Percentiles rank a stretch among this genome's conserved stretches.
Conservation (phyloP, 2,888 invertebrate genomes). For the Liodrosophila aerea region DNA sequence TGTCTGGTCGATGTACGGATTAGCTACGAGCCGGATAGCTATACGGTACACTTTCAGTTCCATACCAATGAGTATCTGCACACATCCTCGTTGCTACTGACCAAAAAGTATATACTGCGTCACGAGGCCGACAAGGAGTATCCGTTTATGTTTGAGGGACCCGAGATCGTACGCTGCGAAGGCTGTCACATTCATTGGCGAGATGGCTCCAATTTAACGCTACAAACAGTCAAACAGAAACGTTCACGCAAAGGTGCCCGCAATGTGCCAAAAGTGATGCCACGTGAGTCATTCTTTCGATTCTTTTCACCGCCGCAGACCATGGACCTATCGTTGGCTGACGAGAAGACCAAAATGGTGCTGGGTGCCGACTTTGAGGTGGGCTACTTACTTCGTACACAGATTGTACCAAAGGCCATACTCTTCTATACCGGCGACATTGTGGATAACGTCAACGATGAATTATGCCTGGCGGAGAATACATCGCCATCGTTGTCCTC, state of each 20-base stretch:
- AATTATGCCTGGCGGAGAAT: slow-evolving; percentile 32
- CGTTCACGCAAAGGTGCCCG: slow-evolving; percentile 44
- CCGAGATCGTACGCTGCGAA: slow-evolving; percentile 64
- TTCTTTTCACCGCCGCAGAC: slow-evolving; percentile 63
- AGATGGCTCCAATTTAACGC: slow-evolving; percentile 54
- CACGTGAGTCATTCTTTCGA: slow-evolving; percentile 63
- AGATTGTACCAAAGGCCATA: slow-evolving; percentile 65
- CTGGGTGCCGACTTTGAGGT: slow-evolving; percentile 61
- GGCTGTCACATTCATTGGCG: slow-evolving; percentile 67
- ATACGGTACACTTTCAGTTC: slow-evolving; percentile 54
- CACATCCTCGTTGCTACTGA: slow-evolving; percentile 49
- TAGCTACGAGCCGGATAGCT: slow-evolving; percentile 53
- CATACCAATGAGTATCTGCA: slow-evolving; percentile 54
- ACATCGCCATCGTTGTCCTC: slow-evolving; percentile 52
- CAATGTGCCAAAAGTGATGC: slow-evolving; percentile 51
- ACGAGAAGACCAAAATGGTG: slow-evolving; percentile 61
- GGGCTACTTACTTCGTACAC: slow-evolving; percentile 61
- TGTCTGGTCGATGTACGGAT: slow-evolving; percentile 53
- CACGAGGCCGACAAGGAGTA: slow-evolving; percentile 60
- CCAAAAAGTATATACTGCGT: slow-evolving; percentile 58
- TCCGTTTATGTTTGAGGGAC: slow-evolving; percentile 63
- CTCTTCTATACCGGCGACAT: slow-evolving; percentile 67
- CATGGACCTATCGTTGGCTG: slow-evolving; percentile 56
- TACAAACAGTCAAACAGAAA: slow-evolving; percentile 50
- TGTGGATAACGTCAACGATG: slow-evolving; percentile 55